These are phyloP conservation scores for Ahaetulla prasina DNA, from an alignment of 2,113 vertebrate species.

Conservation along the genomic window DNA sequence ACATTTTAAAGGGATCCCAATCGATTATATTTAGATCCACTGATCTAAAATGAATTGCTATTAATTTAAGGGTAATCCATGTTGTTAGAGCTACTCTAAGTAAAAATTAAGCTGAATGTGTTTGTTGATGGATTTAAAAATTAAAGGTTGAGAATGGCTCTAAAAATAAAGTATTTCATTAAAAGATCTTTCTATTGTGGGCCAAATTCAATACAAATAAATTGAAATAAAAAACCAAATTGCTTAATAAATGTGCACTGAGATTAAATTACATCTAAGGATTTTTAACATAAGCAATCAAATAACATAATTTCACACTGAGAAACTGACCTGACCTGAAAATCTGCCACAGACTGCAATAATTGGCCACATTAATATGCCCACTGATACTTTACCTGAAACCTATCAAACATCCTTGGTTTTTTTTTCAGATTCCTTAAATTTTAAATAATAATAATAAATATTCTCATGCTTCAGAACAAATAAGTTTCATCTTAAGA, in stretches of 20 bases:
- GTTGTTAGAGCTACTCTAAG: background rate
- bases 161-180: background rate
- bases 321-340: background rate
- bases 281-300: background rate
- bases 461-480: background rate
- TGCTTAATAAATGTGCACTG: background rate
- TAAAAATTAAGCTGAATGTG: background rate
- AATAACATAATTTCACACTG: background rate
- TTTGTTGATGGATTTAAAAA: background rate
- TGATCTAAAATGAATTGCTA: background rate
- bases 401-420: background rate
- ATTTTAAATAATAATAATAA: background rate
- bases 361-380: background rate
- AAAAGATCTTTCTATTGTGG: background rate
- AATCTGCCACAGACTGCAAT: background rate
- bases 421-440: background rate
- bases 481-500: background rate
- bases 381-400: background rate
- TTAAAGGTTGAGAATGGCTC: background rate
- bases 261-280: background rate
- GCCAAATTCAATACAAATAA: background rate
- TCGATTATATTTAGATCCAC: background rate
- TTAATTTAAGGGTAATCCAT: background rate
- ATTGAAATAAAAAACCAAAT: background rate
- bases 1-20: background rate